These are phyloP conservation scores for Ctenosaura bakeri DNA, from an alignment of 2,797 vertebrate species.

Conservation along the genomic window DNA sequence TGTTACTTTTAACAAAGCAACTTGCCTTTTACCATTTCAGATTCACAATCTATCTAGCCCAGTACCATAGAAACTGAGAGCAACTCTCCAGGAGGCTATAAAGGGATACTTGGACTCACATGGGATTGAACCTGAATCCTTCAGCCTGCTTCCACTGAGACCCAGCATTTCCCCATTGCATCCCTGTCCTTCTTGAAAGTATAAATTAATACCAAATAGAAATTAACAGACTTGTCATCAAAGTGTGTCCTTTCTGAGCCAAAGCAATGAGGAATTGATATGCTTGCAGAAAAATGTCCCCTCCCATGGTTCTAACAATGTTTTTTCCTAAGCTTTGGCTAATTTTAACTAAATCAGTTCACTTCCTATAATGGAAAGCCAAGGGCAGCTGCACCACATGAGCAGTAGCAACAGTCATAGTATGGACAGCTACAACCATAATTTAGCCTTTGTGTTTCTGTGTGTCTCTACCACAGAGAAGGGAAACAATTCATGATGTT, in stretches of 20 bases:
- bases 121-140: not conserved
- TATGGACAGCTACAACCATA: too few relatives aligned
- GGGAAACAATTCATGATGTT: not conserved
- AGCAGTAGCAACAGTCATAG: too few relatives aligned
- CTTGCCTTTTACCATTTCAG: not conserved
- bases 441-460: too few relatives aligned
- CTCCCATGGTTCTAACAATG: too few relatives aligned
- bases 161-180: not conserved
- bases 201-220: too few relatives aligned
- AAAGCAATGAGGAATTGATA: not conserved
- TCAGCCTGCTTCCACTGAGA: not conserved
- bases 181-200: too few relatives aligned
- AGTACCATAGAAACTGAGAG: not conserved
- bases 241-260: not conserved
- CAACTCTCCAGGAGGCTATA: not conserved
- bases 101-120: too few relatives aligned
- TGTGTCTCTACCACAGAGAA: not conserved
- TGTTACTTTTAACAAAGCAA: too few relatives aligned
- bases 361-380: not conserved
- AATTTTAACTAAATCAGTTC: not conserved
- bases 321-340: not conserved
- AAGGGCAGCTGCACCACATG: too few relatives aligned
- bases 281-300: not conserved
- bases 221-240: not conserved
- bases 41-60: not conserved